Percentiles rank a stretch among this genome's conserved stretches.
Conservation (phyloP, 2,113 vertebrate species). For the Nothobranchius kuhntae region DNA sequence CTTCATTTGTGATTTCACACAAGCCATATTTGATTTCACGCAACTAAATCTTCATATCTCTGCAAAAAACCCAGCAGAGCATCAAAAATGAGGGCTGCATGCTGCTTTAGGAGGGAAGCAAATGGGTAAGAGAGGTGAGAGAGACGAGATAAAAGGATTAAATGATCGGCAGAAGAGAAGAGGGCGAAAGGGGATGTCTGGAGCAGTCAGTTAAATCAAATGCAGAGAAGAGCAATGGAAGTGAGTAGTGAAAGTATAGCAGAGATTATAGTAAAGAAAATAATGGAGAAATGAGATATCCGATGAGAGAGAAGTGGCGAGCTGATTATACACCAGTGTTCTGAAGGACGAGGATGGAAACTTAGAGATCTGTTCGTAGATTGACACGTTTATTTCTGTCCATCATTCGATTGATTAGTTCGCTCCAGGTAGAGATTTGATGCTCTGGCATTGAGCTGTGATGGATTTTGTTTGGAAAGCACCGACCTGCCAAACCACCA, state of each 20-base stretch:
- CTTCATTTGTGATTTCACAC: background rate
- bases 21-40: background rate
- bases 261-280: slow-evolving; percentile 17
- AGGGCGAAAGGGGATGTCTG: slow-evolving; percentile 9
- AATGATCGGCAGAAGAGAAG: slow-evolving; percentile 23
- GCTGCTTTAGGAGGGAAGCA: slow-evolving; percentile 1
- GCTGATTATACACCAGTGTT: background rate
- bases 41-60: background rate
- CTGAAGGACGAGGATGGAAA: background rate
- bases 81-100: background rate
- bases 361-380: background rate
- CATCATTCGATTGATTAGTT: background rate
- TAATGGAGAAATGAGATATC: background rate
- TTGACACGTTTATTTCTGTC: background rate
- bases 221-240: background rate
- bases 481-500: slow-evolving; percentile 29
- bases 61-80: background rate
- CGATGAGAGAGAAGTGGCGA: background rate
- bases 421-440: slow-evolving; percentile 20
- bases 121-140: slow-evolving; percentile 14
- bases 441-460: slow-evolving; percentile 13
- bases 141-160: slow-evolving; percentile 25
- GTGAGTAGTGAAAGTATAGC: slow-evolving; percentile 37
- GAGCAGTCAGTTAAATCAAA: slow-evolving; percentile 16
- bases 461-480: slow-evolving; percentile 31